Base-by-base conservation (phyloP, 2,113 vertebrate genomes). In the Rhodinocichla rosea region DNA sequence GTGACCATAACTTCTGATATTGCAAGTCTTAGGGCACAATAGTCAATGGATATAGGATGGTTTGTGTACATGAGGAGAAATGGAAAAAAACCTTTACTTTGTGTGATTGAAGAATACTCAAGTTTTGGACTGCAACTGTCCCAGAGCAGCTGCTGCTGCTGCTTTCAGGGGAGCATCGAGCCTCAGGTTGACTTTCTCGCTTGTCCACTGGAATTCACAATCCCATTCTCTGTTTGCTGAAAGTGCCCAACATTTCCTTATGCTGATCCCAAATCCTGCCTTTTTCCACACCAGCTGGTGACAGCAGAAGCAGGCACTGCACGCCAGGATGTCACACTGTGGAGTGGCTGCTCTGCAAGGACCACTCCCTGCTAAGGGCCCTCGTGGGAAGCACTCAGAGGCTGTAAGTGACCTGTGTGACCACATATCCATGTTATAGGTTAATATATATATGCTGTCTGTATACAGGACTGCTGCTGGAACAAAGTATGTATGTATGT, bases 111-210 rank as follows among this genome's bases (percentile, higher is more conserved):
- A 27, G 32, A 76, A 90, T 42, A 16, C 13, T 33, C 32, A 84
- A 64, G 65, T 70, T 81, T 71, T 49, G 76, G 86, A 96, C 83
- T 96, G 85, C 75, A 81, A 0, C 62, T 82, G 80, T 78, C 80
- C 90, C 65, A 35, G 90, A 84, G 90, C 86, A 89, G 95, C 90
- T 71, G 83, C 68, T 70, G 83, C 68, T 70, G 55, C 40, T 86
- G 94, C 94, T 93, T 35, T 82, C 56, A 11, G 79, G 93, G 83
- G 52, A 39, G 15, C 69, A 24, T 14, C 15, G 3, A 88, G 79
- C 83, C 95, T 97, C 95, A 96, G 95, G 94, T 88, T 95, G 94
- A 94, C 80, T 94, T 59, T 89, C 64, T 89, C 1, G 45, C 90
- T 88, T 90, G 92, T 92, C 93, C 93, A 92, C 88, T 94, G 93